phyloP scores from a whole-genome alignment of 2,113 vertebrate species.

The Caretta caretta region DNA sequence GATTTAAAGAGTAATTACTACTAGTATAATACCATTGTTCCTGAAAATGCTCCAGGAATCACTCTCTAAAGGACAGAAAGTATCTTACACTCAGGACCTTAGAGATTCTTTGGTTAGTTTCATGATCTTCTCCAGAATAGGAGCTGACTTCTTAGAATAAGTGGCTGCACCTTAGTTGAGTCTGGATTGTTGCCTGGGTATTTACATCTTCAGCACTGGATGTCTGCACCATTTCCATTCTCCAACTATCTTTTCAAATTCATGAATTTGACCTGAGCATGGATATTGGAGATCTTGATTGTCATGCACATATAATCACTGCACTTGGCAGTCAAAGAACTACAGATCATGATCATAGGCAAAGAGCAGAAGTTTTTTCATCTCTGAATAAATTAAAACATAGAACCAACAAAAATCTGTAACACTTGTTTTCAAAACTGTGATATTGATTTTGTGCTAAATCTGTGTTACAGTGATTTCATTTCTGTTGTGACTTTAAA shows the following conservation, averaged over 20 bases:
- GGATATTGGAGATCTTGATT: background rate
- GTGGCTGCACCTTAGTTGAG: background rate
- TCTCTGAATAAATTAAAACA: background rate
- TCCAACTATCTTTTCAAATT: background rate
- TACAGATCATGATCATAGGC: background rate
- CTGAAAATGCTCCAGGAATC: background rate
- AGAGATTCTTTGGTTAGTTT: background rate
- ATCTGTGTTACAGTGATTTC: accelerated
- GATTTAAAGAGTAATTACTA: background rate
- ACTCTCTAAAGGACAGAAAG: background rate
- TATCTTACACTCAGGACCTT: background rate
- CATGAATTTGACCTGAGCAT: background rate
- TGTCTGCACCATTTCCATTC: background rate
- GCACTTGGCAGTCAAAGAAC: background rate
- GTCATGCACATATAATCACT: background rate
- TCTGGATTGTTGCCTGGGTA: background rate
- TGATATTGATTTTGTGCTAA: background rate
- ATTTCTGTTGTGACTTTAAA: background rate
- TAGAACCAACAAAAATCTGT: background rate
- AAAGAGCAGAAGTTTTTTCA: background rate
- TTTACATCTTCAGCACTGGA: background rate
- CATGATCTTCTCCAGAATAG: background rate
- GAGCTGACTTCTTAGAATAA: background rate
- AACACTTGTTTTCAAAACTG: background rate
- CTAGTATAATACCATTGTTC: background rate